Base-by-base conservation (phyloP, 2,113 vertebrate genomes). In the Erpornis zantholeuca region DNA sequence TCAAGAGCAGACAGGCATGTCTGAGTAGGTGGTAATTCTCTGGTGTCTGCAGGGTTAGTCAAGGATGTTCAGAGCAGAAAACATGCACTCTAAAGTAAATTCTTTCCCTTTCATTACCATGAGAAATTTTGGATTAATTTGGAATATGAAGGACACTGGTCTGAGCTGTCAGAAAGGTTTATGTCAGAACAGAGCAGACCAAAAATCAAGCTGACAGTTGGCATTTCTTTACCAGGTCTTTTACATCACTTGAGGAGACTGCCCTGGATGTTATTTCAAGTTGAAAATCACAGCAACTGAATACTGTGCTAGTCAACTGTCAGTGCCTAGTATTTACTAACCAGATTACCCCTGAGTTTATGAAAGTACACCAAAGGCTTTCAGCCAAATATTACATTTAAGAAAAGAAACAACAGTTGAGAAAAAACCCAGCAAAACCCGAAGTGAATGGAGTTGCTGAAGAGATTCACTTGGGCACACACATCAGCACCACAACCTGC, bases 201-300 rank as follows among this genome's bases (percentile, higher is more conserved):
- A 8, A 93, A 96, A 93, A 94, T 92, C 86, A 93, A 95, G 82
- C 80, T 94, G 96, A 97, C 93, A 96, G 92, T 10, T 94, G 90
- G 90, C 80, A 90, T 97, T 96, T 96, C 92, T 96, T 89, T 88
- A 90, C 56, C 88, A 93, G 65, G 64, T 88, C 82, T 82, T 90
- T 95, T 64, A 88, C 76, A 93, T 84, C 86, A 96, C 69, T 96
- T 68, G 44, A 81, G 52, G 31, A 95, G 53, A 44, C 90, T 88
- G 82, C 65, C 36, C 33, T 86, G 88, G 57, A 76, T 88, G 54
- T 49, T 92, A 86, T 71, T 93, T 90, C 38, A 84, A 93, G 85
- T 71, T 86, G 80, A 94, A 95, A 97, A 86, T 82, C 76, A 71
- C 28, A 88, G 35, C 7, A 79, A 45, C 68, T 60, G 68, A 88